phyloP scores from a whole-genome alignment of 30 jellyfish, hydroid and myxozoan genomes.

The Mastigias papua region DNA sequence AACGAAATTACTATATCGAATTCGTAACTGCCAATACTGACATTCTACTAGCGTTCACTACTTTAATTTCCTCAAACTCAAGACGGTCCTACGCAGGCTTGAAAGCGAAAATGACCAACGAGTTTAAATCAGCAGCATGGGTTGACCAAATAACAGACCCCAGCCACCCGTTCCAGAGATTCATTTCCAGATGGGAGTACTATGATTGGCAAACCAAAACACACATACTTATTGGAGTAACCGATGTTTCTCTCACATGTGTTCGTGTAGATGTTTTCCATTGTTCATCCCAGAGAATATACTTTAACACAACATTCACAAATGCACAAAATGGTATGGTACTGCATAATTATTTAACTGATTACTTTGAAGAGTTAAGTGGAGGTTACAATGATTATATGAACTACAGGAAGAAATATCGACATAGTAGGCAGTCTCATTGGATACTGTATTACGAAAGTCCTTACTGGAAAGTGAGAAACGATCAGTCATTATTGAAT shows the following conservation, averaged over 20 bases:
- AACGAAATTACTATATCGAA: conserved; percentile 19
- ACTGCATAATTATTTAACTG: conserved; percentile 18
- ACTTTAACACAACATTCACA: conserved; percentile 22
- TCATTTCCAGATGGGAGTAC: conserved; percentile 35
- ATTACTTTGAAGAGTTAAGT: conserved; percentile 9
- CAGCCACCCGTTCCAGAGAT: conserved; percentile 26
- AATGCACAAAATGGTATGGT: background rate
- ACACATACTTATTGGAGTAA: background rate
- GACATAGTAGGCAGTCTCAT: conserved; percentile 29
- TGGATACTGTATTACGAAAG: conserved; percentile 49
- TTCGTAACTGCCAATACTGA: background rate
- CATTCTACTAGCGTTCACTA: background rate
- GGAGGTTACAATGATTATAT: background rate
- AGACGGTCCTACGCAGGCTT: conserved; percentile 2
- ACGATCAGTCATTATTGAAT: background rate
- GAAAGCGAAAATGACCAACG: conserved; percentile 5
- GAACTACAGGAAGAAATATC: conserved; percentile 63
- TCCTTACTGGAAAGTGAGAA: conserved; percentile 33
- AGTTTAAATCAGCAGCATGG: conserved; percentile 14
- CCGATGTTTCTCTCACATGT: conserved; percentile 15
- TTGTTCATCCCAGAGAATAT: conserved; percentile 42
- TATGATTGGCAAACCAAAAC: conserved; percentile 33
- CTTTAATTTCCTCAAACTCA: background rate
- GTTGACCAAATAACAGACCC: conserved; percentile 18
- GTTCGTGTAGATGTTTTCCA: conserved; percentile 24